Conservation (phyloP, 2,888 invertebrate genomes). For the Cheilosia urbana region DNA sequence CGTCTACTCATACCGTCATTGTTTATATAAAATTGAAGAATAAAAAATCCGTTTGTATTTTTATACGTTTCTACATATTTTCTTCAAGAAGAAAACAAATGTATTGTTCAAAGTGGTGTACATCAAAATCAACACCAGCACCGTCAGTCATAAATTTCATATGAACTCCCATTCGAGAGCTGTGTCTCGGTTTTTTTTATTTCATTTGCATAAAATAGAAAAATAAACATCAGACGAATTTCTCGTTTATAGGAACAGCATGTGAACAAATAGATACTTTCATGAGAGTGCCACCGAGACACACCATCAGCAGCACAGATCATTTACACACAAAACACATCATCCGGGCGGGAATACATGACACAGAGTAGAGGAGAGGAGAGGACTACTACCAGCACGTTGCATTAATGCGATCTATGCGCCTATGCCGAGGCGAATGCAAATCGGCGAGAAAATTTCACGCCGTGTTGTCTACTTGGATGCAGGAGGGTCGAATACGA, state of each 20-base stretch:
- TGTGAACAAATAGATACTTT: constrained; percentile 65
- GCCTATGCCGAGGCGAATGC: constrained; percentile 20
- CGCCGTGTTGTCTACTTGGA: constrained; percentile 48
- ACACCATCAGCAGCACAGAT: constrained; percentile 47
- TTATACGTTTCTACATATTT: not conserved
- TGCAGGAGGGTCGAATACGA: not conserved
- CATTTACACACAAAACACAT: constrained; percentile 55
- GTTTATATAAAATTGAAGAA: not conserved
- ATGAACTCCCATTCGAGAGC: constrained; percentile 27
- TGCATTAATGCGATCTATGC: constrained; percentile 15
- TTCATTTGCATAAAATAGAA: constrained; percentile 53
- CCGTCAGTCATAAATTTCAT: constrained; percentile 52
- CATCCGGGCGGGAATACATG: constrained; percentile 12
- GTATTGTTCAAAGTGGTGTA: not conserved
- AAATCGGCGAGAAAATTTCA: constrained; percentile 41
- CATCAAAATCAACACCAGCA: constrained; percentile 15
- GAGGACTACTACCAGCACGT: not conserved
- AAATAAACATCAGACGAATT: constrained; percentile 67
- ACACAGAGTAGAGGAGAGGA: not conserved
- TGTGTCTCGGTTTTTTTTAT: not conserved
- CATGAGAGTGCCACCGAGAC: constrained; percentile 49
- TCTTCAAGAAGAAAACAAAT: not conserved
- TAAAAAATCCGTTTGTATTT: not conserved
- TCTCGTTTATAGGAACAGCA: constrained; percentile 54
- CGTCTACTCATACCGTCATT: not conserved